Evolutionary conservation across 2,888 invertebrate species (phyloP).

Genomic region (Tillus elongatus): DNA sequence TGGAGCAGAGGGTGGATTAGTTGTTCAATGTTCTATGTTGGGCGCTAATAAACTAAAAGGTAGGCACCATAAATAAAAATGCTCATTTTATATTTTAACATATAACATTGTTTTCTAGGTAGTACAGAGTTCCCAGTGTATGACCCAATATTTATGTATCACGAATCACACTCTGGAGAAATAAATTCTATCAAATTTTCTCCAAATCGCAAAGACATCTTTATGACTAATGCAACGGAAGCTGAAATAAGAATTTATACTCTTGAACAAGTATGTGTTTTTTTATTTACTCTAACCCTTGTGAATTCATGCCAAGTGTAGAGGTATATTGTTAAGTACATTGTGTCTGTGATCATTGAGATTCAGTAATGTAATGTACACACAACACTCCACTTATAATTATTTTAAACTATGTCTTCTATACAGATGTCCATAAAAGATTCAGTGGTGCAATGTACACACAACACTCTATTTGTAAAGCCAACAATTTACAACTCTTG

Average conservation of each 20-base stretch:
- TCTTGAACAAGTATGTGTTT: conserved; percentile 38
- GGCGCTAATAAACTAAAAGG: conserved; percentile 32
- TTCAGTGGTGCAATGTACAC: no score
- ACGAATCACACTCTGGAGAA: conserved; percentile 37
- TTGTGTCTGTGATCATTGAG: no score
- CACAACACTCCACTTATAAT: no score
- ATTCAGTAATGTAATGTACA: no score
- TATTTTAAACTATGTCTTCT: no score
- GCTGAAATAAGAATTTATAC: conserved; percentile 39
- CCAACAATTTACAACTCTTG: no score
- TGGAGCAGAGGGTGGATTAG: conserved; percentile 39
- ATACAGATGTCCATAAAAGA: no score
- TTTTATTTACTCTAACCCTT: no score
- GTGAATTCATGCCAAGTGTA: no score
- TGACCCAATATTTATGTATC: conserved; percentile 39
- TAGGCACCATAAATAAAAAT: background rate
- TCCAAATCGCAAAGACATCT: conserved; percentile 37
- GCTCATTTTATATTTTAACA: background rate
- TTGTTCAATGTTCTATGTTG: conserved; percentile 38
- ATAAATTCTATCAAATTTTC: conserved; percentile 35
- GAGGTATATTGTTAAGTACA: no score
- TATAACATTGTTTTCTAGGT: conserved; percentile 22
- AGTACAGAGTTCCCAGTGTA: conserved; percentile 29
- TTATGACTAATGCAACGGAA: conserved; percentile 37
- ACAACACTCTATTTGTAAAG: no score